Evolutionary conservation across 2,113 vertebrate genomes (phyloP).

Genomic region (Meles meles): DNA sequence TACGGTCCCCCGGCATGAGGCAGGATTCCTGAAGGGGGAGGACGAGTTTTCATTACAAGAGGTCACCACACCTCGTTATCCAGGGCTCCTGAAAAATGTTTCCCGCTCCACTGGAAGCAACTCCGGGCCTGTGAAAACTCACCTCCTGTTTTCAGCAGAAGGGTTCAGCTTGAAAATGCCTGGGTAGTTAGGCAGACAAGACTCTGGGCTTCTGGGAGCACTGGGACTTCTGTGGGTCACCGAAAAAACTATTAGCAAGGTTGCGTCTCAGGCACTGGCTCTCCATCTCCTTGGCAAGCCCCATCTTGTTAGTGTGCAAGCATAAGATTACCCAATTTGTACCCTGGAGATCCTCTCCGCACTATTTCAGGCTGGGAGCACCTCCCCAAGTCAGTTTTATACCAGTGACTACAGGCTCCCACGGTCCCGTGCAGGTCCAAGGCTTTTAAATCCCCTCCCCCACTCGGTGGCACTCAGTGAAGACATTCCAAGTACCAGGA

Average conservation of each 20-base stretch:
- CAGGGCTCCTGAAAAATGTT: background rate
- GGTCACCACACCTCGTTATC: conserved; percentile 42
- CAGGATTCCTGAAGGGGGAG: background rate
- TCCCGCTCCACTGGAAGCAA: background rate
- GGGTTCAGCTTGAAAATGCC: background rate
- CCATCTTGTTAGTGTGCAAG: background rate
- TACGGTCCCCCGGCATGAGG: background rate
- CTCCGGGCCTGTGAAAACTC: background rate
- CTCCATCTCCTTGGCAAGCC: background rate
- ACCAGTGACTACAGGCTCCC: background rate
- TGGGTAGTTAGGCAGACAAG: background rate
- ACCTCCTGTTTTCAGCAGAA: background rate
- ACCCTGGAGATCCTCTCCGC: background rate
- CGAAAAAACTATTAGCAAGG: conserved; percentile 1
- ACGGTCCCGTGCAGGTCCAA: background rate
- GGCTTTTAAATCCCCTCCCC: too few relatives aligned
- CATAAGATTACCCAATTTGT: conserved; percentile 5
- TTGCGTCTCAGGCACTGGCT: background rate
- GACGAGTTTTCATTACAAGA: background rate
- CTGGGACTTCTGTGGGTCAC: background rate
- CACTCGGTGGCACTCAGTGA: background rate
- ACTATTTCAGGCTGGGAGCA: background rate
- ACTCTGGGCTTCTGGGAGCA: background rate
- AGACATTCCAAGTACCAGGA: background rate
- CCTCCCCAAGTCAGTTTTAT: background rate